These are phyloP conservation scores for Sphaerodactylus townsendi DNA, from an alignment of 2,113 vertebrate genomes.

Conservation along the genomic window DNA sequence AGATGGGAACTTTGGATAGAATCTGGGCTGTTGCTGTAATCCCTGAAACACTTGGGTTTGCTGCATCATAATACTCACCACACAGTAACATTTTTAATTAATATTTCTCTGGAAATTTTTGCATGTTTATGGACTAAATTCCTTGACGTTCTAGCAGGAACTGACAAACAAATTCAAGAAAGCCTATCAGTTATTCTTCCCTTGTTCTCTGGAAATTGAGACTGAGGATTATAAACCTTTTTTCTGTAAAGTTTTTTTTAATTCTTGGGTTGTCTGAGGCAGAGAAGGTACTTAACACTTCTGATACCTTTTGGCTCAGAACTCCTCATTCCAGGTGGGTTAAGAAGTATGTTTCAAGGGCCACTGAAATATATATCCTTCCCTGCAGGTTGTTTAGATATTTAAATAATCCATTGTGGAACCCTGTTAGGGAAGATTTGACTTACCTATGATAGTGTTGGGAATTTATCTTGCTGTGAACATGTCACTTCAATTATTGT, in stretches of 20 bases:
- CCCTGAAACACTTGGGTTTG: constrained; percentile 21
- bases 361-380: not conserved
- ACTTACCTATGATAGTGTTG: not conserved
- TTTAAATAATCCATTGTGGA: not conserved
- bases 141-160: not conserved
- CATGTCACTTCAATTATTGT: not conserved
- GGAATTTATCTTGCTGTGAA: not conserved
- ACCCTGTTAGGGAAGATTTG: not conserved
- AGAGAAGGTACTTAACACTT: not conserved
- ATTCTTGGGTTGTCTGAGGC: no score
- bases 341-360: no score
- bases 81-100: not conserved
- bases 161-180: not conserved
- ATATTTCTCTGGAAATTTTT: not conserved
- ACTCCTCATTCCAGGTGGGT: not conserved
- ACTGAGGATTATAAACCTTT: not conserved
- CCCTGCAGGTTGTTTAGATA: no score
- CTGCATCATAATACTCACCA: not conserved
- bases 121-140: not conserved
- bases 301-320: not conserved
- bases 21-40: not conserved
- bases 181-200: not conserved
- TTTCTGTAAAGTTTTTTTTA: not conserved
- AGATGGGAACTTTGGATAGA: constrained; percentile 24
- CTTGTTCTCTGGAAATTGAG: not conserved